These are phyloP conservation scores for Thymelicus acteon DNA, from an alignment of 2,888 invertebrate genomes.

Conservation along the genomic window DNA sequence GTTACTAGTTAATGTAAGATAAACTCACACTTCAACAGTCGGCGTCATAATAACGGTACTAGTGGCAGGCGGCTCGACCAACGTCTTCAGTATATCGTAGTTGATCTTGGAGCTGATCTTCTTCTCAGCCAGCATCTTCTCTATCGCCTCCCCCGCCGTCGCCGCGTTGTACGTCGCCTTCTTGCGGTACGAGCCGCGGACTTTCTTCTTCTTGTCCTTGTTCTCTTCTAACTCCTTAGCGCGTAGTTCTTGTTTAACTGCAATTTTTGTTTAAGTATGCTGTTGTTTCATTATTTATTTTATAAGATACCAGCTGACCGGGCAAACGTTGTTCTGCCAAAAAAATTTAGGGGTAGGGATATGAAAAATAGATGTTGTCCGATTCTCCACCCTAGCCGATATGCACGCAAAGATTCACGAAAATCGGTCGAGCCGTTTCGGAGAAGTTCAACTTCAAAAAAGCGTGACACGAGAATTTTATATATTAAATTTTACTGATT, in stretches of 20 bases:
- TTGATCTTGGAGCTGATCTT: conserved; percentile 98
- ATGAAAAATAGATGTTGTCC: too few relatives aligned
- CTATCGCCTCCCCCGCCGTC: conserved; percentile 95
- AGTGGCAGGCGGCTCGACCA: conserved; percentile 75
- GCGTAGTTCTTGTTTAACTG: conserved; percentile 92
- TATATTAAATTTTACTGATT: too few relatives aligned
- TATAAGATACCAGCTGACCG: too few relatives aligned
- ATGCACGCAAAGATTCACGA: too few relatives aligned
- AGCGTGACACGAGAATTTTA: too few relatives aligned
- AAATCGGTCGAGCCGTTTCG: too few relatives aligned
- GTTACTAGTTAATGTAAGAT: too few relatives aligned
- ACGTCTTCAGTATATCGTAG: conserved; percentile 96
- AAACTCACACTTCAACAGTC: conserved; percentile 48
- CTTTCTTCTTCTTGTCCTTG: conserved; percentile 92
- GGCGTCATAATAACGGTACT: conserved; percentile 38
- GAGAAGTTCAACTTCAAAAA: too few relatives aligned
- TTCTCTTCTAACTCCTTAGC: conserved; percentile 94
- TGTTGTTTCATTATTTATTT: neutral
- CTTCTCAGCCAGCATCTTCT: conserved; percentile 97
- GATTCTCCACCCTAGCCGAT: too few relatives aligned
- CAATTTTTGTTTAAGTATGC: conserved; percentile 37
- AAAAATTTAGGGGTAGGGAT: too few relatives aligned
- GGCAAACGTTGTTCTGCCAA: too few relatives aligned
- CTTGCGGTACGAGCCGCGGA: conserved; percentile 87
- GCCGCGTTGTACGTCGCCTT: conserved; percentile 87